Evolutionary conservation across 1,140 invertebrate genomes (phyloP).

Genomic region (Penaeus japonicus): DNA sequence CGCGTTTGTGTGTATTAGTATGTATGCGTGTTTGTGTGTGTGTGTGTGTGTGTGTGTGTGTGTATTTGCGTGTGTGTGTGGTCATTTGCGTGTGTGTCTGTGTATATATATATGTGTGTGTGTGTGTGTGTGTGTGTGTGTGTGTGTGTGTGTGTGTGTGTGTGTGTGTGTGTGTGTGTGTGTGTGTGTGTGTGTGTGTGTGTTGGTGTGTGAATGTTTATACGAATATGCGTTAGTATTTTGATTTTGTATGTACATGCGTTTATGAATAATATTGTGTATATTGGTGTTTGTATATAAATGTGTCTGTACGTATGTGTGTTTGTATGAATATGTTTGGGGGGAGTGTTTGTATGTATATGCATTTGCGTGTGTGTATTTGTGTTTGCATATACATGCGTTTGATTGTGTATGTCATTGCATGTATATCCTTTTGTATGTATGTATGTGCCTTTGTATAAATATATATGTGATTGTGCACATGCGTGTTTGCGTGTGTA

Average conservation of each 20-base stretch:
- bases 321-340: background rate
- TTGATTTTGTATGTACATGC: background rate
- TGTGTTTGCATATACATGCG: background rate
- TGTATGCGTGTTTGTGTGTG: background rate
- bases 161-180: background rate
- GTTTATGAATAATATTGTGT: background rate
- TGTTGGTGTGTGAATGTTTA: background rate
- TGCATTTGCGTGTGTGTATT: background rate
- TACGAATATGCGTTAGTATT: background rate
- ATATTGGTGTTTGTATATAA: background rate
- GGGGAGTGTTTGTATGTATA: background rate
- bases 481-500: background rate
- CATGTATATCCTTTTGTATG: background rate
- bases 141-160: background rate
- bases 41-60: conserved; percentile 9
- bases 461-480: background rate
- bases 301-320: background rate
- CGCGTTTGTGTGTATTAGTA: background rate
- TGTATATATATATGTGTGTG: background rate
- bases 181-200: background rate
- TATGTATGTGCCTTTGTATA: background rate
- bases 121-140: background rate
- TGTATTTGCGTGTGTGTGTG: background rate
- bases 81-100: background rate
- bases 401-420: background rate